Percentiles rank a stretch among this genome's conserved stretches.
phyloP scores from a whole-genome alignment of 2,888 invertebrate species.

The Drosophila bunnanda region DNA sequence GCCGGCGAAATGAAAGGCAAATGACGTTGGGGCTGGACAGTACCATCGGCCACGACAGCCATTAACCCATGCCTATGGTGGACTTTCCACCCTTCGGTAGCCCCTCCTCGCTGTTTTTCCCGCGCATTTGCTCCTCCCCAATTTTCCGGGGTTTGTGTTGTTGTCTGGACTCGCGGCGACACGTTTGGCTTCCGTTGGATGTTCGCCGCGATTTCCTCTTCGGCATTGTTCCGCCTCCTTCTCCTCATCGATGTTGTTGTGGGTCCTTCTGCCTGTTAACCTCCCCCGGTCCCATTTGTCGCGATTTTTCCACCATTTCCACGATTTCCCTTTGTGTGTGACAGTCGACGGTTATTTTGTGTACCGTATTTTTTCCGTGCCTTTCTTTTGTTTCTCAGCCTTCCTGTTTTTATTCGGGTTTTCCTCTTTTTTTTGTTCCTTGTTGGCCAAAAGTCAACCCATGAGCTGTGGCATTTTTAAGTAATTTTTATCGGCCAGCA shows the following conservation, averaged over 20 bases:
- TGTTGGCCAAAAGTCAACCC: slow-evolving; percentile 84
- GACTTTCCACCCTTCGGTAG: slow-evolving; percentile 7
- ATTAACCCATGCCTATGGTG: slow-evolving; percentile 10
- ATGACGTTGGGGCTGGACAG: slow-evolving; percentile 39
- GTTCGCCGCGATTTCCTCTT: slow-evolving; percentile 79
- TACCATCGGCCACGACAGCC: slow-evolving; percentile 6
- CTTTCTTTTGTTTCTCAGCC: slow-evolving; percentile 20
- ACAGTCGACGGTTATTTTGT: slow-evolving; percentile 44
- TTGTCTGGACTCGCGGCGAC: slow-evolving; percentile 61
- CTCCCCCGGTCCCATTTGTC: slow-evolving; percentile 5
- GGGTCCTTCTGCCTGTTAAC: slow-evolving; percentile 26
- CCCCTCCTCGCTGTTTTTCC: not conserved
- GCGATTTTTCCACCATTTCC: slow-evolving; percentile 35
- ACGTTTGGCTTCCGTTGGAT: slow-evolving; percentile 73
- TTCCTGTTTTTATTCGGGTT: slow-evolving; percentile 20
- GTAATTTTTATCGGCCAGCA: slow-evolving; percentile 81
- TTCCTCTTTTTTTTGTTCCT: slow-evolving; percentile 41
- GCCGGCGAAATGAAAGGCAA: slow-evolving; percentile 51
- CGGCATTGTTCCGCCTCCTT: slow-evolving; percentile 37
- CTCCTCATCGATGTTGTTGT: not conserved
- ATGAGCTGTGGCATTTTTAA: slow-evolving; percentile 84
- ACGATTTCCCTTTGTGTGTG: slow-evolving; percentile 43
- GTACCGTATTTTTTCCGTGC: slow-evolving; percentile 24
- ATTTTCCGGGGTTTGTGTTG: slow-evolving; percentile 25
- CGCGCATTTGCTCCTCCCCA: slow-evolving; percentile 33